Evolutionary conservation across 2,888 invertebrate genomes (phyloP).

Genomic region (Cenopis cana): DNA sequence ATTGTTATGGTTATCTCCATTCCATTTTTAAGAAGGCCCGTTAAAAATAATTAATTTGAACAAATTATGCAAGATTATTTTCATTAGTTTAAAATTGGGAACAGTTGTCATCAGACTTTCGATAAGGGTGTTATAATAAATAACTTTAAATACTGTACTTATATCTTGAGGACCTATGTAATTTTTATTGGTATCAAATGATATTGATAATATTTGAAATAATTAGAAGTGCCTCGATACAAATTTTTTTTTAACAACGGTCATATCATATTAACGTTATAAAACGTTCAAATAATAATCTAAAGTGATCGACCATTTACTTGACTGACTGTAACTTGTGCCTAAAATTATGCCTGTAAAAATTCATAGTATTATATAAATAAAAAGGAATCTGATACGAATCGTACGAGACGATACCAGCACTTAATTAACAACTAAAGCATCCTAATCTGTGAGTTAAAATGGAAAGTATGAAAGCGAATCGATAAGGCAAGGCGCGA

Average conservation of each 20-base stretch:
- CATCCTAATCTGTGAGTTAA: conserved; percentile 35
- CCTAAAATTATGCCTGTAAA: no score
- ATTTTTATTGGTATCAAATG: not conserved
- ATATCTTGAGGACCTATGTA: conserved; percentile 16
- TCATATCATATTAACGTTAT: no score
- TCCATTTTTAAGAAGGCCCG: conserved; percentile 21
- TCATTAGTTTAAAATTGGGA: not conserved
- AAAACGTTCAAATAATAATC: no score
- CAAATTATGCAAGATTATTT: conserved; percentile 34
- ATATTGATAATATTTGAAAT: not conserved
- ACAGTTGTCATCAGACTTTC: not conserved
- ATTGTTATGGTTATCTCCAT: conserved; percentile 23
- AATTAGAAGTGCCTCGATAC: not conserved
- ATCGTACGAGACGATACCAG: no score
- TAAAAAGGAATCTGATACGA: no score
- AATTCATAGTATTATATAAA: no score
- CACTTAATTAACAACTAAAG: conserved; percentile 32
- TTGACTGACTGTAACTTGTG: no score
- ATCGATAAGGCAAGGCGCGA: conserved; percentile 37
- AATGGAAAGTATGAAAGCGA: conserved; percentile 45
- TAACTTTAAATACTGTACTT: not conserved
- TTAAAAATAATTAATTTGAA: conserved; percentile 28
- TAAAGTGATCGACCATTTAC: no score
- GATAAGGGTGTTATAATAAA: conserved; percentile 7
- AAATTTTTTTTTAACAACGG: no score